Percentiles rank a stretch among this genome's conserved stretches.
These are phyloP conservation scores for Neosilurus hyrtlii DNA, from an alignment of 2,797 vertebrate species.

Conservation along the genomic window DNA sequence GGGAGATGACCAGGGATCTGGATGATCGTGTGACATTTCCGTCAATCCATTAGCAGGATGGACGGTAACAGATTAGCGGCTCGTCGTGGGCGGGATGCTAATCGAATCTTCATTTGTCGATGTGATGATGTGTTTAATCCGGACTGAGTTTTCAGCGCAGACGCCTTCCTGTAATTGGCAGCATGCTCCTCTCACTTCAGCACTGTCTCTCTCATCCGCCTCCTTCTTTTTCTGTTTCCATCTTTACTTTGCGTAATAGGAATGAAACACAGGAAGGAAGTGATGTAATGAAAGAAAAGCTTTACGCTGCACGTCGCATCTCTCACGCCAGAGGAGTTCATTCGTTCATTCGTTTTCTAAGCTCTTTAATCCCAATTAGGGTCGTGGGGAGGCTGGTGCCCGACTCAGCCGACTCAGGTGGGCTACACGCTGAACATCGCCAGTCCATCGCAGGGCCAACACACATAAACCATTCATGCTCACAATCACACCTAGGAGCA, in stretches of 20 bases:
- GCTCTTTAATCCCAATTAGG: too few species aligned
- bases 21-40: constrained; percentile 28
- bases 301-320: too few species aligned
- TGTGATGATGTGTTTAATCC: constrained; percentile 53
- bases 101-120: constrained; percentile 54
- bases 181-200: background rate
- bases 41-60: constrained; percentile 32
- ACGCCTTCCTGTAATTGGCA: constrained; percentile 7
- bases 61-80: constrained; percentile 39
- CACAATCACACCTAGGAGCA: too few species aligned
- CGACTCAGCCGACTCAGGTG: too few species aligned
- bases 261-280: background rate
- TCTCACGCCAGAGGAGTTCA: background rate
- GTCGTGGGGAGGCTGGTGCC: too few species aligned
- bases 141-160: constrained; percentile 48
- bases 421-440: too few species aligned
- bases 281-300: background rate
- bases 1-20: background rate
- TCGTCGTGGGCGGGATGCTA: constrained; percentile 43
- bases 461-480: too few species aligned
- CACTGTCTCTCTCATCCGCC: background rate
- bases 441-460: too few species aligned
- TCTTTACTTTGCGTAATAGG: background rate
- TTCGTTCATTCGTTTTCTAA: too few species aligned
- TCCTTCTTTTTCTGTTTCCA: constrained; percentile 19